Conservation (phyloP, 1,140 invertebrate species). For the Achroia grisella region DNA sequence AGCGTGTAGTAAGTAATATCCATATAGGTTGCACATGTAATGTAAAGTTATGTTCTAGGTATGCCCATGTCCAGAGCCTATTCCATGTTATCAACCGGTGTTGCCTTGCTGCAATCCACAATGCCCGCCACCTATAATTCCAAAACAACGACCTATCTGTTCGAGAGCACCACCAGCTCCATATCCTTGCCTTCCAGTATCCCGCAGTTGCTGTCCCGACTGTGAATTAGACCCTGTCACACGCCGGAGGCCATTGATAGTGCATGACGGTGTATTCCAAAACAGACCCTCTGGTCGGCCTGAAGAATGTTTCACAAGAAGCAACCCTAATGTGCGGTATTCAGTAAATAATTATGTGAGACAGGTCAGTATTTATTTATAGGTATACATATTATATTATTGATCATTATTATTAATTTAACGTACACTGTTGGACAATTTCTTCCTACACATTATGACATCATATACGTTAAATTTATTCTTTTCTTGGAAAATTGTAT, state of each 20-base stretch:
- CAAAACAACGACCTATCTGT: constrained; percentile 54
- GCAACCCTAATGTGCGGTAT: constrained; percentile 47
- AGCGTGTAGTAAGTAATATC: too few species aligned
- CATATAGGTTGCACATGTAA: too few species aligned
- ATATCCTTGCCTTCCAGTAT: constrained; percentile 41
- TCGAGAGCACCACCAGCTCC: constrained; percentile 44
- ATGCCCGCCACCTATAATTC: constrained; percentile 54
- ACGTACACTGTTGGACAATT: too few species aligned
- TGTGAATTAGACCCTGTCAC: constrained; percentile 56
- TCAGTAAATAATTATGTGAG: constrained; percentile 38
- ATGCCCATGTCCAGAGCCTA: constrained; percentile 45
- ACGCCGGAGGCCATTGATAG: constrained; percentile 44
- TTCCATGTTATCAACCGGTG: constrained; percentile 49
- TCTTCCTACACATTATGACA: too few species aligned
- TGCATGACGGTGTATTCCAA: constrained; percentile 45
- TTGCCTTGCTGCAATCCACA: constrained; percentile 58
- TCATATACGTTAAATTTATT: too few species aligned
- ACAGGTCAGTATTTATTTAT: constrained; percentile 27
- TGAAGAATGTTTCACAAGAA: constrained; percentile 34
- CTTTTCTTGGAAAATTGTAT: neutral
- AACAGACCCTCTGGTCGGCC: constrained; percentile 37
- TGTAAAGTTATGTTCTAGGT: constrained; percentile 25
- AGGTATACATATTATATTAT: too few species aligned
- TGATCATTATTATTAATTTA: too few species aligned
- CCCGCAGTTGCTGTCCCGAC: constrained; percentile 38